Conservation (phyloP, 2,888 invertebrate genomes). For the Luffia ferchaultella region DNA sequence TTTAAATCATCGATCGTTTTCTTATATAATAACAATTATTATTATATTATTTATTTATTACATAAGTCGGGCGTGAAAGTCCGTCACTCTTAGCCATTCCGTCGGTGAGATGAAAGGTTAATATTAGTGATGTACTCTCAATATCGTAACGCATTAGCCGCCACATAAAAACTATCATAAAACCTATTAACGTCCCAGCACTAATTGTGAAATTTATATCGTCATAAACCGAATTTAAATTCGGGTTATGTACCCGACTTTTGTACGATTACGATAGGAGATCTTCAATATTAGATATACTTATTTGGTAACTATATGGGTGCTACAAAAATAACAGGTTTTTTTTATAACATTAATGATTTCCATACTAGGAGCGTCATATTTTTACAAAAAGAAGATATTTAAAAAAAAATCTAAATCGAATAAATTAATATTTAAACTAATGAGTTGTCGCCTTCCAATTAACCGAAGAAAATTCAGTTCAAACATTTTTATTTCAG, state of each 20-base stretch:
- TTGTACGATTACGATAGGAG: too few relatives aligned
- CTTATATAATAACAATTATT: too few relatives aligned
- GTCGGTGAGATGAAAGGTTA: not conserved
- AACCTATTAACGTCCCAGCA: constrained; percentile 17
- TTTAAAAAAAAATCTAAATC: not conserved
- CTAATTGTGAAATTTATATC: constrained; percentile 25
- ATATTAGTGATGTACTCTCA: not conserved
- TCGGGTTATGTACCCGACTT: not conserved
- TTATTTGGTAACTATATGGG: not conserved
- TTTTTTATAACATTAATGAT: not conserved
- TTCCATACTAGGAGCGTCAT: not conserved
- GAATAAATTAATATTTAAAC: not conserved
- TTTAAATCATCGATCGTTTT: not conserved
- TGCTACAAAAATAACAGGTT: not conserved
- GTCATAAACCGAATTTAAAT: not conserved
- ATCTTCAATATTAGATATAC: too few relatives aligned
- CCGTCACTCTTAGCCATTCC: not conserved
- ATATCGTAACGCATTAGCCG: not conserved
- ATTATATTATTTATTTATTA: not conserved
- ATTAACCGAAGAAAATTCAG: too few relatives aligned
- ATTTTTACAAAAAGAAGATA: not conserved
- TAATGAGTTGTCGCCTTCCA: too few relatives aligned
- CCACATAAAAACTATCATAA: constrained; percentile 15
- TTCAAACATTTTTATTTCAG: too few relatives aligned
- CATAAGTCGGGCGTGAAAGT: not conserved